These are phyloP conservation scores for Ferrisia virgata DNA, from an alignment of 2,888 invertebrate genomes.

Conservation along the genomic window DNA sequence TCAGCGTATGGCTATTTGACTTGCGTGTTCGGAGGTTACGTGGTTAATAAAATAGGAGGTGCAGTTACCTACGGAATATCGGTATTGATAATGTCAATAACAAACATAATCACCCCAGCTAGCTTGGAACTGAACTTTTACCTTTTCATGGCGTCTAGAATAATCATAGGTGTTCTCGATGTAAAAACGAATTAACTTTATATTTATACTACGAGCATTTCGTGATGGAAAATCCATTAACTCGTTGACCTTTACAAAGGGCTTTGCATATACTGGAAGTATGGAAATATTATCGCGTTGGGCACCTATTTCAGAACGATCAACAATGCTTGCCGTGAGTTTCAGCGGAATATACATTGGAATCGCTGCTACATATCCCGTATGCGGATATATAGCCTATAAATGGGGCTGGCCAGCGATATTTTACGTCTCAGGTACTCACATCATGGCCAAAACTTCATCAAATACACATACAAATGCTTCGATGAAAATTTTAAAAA, in stretches of 20 bases:
- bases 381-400: neutral
- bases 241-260: too few relatives aligned
- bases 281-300: conserved; percentile 24
- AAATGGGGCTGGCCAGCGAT: conserved; percentile 11
- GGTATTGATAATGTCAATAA: neutral
- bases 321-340: neutral
- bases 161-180: neutral
- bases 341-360: neutral
- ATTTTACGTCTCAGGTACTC: conserved; percentile 60
- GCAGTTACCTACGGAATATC: neutral
- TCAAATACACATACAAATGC: neutral
- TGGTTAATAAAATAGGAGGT: neutral
- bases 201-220: too few relatives aligned
- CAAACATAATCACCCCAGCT: neutral
- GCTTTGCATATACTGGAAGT: neutral
- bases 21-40: neutral
- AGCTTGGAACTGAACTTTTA: neutral
- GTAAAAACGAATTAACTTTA: too few relatives aligned
- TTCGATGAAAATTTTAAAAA: neutral
- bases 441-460: too few relatives aligned
- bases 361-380: neutral
- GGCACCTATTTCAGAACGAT: neutral
- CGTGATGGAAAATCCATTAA: too few relatives aligned
- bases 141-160: neutral
- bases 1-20: neutral